Percentiles rank a stretch among this genome's conserved stretches.
phyloP scores from a whole-genome alignment of 2,797 vertebrate genomes.

The Iguana delicatissima region DNA sequence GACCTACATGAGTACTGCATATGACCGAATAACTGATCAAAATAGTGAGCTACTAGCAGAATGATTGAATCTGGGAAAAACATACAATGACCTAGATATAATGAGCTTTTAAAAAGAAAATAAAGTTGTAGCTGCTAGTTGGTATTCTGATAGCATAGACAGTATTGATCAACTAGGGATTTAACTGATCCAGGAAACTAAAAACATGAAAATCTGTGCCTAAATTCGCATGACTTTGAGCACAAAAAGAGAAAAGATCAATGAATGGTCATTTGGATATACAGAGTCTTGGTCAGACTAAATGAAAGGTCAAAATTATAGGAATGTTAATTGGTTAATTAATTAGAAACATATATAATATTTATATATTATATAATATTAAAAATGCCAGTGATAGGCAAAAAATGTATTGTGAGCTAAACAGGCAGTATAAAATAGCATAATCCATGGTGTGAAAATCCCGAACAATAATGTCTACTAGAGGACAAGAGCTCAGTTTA shows the following conservation, averaged over 20 bases:
- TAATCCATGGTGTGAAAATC: not conserved
- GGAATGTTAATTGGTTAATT: not conserved
- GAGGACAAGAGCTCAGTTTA: not conserved
- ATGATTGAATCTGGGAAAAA: slow-evolving; percentile 7
- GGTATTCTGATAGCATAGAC: slow-evolving; percentile 13
- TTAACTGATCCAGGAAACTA: not conserved
- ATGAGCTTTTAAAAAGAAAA: slow-evolving; percentile 10
- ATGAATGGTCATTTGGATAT: not conserved
- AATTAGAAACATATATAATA: not conserved
- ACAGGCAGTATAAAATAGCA: too few species aligned
- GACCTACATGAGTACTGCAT: not conserved
- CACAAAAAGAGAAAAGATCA: not conserved
- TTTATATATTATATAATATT: not conserved
- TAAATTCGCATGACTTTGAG: not conserved
- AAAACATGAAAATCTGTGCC: not conserved
- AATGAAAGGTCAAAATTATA: not conserved
- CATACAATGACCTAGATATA: slow-evolving; percentile 17
- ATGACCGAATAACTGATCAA: slow-evolving; percentile 1
- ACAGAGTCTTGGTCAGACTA: not conserved
- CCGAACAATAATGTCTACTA: not conserved
- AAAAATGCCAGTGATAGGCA: not conserved
- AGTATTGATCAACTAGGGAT: not conserved
- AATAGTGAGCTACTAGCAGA: not conserved
- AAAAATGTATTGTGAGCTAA: not conserved
- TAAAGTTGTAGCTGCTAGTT: not conserved